Conservation (phyloP, 2,888 invertebrate genomes). For the Ecliptopera silaceata region DNA sequence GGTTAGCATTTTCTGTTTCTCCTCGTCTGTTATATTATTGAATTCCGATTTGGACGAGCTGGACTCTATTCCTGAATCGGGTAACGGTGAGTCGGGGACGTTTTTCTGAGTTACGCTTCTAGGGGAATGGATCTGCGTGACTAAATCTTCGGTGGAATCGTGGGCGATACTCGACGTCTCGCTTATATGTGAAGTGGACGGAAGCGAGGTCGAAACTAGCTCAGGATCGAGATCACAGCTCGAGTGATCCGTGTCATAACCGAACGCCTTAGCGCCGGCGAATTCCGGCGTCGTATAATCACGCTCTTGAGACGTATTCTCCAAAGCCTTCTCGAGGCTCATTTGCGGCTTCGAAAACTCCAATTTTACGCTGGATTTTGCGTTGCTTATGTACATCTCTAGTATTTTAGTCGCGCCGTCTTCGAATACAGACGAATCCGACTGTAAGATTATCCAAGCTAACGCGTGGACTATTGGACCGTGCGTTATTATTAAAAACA, state of each 20-base stretch:
- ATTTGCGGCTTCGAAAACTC: constrained; percentile 88
- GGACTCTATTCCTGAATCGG: constrained; percentile 73
- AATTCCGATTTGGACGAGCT: constrained; percentile 75
- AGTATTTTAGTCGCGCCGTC: constrained; percentile 87
- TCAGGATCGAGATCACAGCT: constrained; percentile 80
- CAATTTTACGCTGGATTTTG: constrained; percentile 81
- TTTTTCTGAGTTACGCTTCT: constrained; percentile 56
- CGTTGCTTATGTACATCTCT: constrained; percentile 84
- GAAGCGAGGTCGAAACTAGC: constrained; percentile 74
- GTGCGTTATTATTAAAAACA: constrained; percentile 96
- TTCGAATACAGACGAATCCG: constrained; percentile 88
- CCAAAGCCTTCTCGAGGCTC: constrained; percentile 90
- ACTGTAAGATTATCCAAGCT: constrained; percentile 95
- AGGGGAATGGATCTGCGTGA: constrained; percentile 63
- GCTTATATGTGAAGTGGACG: constrained; percentile 80
- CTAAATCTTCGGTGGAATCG: constrained; percentile 77
- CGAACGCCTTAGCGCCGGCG: constrained; percentile 64
- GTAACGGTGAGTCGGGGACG: constrained; percentile 77
- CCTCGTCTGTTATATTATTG: constrained; percentile 95
- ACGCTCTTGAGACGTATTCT: constrained; percentile 69
- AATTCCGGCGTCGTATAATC: constrained; percentile 77
- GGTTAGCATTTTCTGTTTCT: constrained; percentile 88
- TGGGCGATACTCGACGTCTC: constrained; percentile 75
- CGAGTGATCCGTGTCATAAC: constrained; percentile 75
- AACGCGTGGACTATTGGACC: constrained; percentile 94